Evolutionary conservation across 1,140 invertebrate species (phyloP), one percentile per base, ranked within the genome.

Genomic region (Sminthurides bifidus): DNA sequence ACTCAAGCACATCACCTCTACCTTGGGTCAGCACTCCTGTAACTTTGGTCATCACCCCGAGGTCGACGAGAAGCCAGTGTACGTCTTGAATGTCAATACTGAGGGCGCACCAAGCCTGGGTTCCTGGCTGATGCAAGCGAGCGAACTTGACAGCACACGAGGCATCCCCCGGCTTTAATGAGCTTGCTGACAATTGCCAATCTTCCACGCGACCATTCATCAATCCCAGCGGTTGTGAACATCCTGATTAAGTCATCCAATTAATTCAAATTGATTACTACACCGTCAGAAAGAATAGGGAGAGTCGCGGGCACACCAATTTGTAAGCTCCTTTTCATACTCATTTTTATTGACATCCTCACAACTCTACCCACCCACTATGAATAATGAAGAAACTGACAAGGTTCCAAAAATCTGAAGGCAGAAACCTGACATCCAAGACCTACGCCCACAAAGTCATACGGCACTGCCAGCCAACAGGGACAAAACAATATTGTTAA

Each of bases 131-230:
- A 63, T 77, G 76, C 1, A 79, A 68, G 5, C 78, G 66, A 14
- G 75, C 77, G 64, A 72, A 76, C 56, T 75, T 73, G 58, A 76
- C 75, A 52, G 75, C 71, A 64, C 76, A 79, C 19, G 70, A 68
- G 6, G 69, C 66, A 61, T 77, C 75, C 35, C 70, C 67, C 1
- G 72, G 71, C 55, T 72, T 72, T 2, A 70, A 70, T 17, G 75
- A 77, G 10, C 74, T 76, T 10, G 77, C 74, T 4, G 75, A 73
- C 46, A 79, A 72, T 65, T 79, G 78, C 76, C 77, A 79, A 65
- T 79, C 77, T 64, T 74, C 68, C 40, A 79, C 76, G 4, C 68
- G 66, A 1, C 76, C 76, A 1, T 74, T 73, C 59, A 76, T 77
- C 69, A 78, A 69, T 2, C 77, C 77, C 61, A 79, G 67, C 14